Evolutionary conservation across 2,113 vertebrate species (phyloP), one percentile per base, ranked within the genome.

Genomic region (Trichechus manatus): DNA sequence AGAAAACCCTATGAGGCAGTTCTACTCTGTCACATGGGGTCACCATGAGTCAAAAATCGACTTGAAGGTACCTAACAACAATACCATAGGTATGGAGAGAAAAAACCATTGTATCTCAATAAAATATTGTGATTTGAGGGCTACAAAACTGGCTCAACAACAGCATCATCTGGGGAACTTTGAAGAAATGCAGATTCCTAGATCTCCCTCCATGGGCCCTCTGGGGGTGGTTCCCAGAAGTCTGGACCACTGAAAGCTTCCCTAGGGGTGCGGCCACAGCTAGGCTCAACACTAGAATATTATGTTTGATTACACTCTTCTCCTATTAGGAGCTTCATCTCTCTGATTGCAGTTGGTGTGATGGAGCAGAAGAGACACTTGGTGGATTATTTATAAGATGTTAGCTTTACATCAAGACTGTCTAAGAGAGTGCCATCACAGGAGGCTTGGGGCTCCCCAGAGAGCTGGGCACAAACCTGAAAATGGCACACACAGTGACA

Each of bases 311-410:
- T 19, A 1, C 23, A n/a, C 47, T 39, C 17, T 39, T 2, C 8
- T 77, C 64, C 33, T 31, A 2, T 6, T 3, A 44, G 77, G 33
- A 56, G 17, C 9, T 13, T 33, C 42, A 2, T 61, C 68, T 9
- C 39, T 50, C 11, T 3, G 80, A 3, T 44, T n/a, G 14, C 0
- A 3, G 79, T 59, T 13, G 9, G 66, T 6, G 63, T 13, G n/a
- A 83, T 39, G 44, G 92, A 83, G 92, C 84, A 33, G 83, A 94
- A 95, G 93, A 66, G 70, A 31, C 0, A 0, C 70, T 33, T 56
- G 82, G 53, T 93, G 83, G 95, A 83, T 96, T 92, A 97, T 94
- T 93, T n/a, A 93, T 94, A 50, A 97, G 75, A 25, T 0, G 4
- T 42, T 0, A 17, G 31, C 39, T 53, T 82, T 29, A 0, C 66